Evolutionary conservation across 2,113 vertebrate species (phyloP).

Genomic region (Brachyistius frenatus): DNA sequence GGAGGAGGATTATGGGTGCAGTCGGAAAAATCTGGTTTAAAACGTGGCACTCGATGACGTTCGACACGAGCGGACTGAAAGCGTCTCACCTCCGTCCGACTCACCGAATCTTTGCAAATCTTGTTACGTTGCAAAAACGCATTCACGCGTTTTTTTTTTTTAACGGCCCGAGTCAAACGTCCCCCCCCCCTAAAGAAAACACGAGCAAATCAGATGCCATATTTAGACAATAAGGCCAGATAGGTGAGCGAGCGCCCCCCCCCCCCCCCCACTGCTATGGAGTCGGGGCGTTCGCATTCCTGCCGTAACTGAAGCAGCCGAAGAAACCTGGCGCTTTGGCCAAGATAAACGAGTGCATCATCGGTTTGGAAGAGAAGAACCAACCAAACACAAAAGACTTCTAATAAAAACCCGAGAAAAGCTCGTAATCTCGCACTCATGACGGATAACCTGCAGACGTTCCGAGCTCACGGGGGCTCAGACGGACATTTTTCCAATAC

Average conservation of each 20-base stretch:
- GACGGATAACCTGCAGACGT: conserved; percentile 19
- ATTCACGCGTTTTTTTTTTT: too few species aligned
- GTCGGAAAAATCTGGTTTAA: not conserved
- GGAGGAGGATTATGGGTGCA: not conserved
- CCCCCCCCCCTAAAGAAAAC: conserved; percentile 26
- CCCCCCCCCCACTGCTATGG: not conserved
- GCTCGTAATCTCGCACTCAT: conserved; percentile 9
- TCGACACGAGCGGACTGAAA: not conserved
- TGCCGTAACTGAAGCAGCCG: conserved; percentile 42
- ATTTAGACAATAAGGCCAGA: conserved; percentile 54
- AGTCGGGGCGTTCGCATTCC: conserved; percentile 49
- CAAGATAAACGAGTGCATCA: conserved; percentile 54
- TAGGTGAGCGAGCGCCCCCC: conserved; percentile 11
- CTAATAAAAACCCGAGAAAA: not conserved
- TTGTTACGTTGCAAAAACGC: too few species aligned
- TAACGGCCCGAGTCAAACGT: conserved; percentile 11
- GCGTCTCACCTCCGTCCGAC: conserved; percentile 35
- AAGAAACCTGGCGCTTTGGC: conserved; percentile 29
- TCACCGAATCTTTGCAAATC: conserved; percentile 8
- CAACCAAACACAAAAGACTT: not conserved
- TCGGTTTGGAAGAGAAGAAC: not conserved
- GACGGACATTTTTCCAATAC: conserved; percentile 49
- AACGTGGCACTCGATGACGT: too few species aligned
- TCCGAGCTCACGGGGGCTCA: too few species aligned
- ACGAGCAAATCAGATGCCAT: conserved; percentile 43